Evolutionary conservation across 2,888 invertebrate species (phyloP).

Genomic region (Gymnocheta viridis): DNA sequence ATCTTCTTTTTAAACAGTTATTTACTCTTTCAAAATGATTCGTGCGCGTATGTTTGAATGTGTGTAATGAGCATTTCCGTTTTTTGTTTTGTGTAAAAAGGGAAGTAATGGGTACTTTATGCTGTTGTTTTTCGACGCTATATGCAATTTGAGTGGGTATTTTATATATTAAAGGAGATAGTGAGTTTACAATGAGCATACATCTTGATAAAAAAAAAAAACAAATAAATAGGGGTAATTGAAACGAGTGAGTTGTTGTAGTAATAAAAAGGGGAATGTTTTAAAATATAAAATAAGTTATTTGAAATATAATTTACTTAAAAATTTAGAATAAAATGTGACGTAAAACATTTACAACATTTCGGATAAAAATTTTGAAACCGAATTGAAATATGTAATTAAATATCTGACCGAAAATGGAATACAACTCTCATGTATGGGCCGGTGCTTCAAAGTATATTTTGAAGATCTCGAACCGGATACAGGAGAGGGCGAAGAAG

Average conservation of each 20-base stretch:
- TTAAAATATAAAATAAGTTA: background rate
- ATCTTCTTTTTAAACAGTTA: background rate
- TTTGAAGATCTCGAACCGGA: no score
- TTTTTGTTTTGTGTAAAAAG: slow-evolving; percentile 18
- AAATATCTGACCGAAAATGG: no score
- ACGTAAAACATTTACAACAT: no score
- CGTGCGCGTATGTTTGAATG: background rate
- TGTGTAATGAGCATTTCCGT: slow-evolving; percentile 48
- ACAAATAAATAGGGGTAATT: slow-evolving; percentile 8
- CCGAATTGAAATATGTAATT: no score
- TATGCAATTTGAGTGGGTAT: slow-evolving; percentile 4
- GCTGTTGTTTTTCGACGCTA: slow-evolving; percentile 26
- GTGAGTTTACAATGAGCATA: slow-evolving; percentile 30
- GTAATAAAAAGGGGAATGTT: slow-evolving; percentile 38
- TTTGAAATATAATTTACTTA: background rate
- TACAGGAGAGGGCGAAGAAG: no score
- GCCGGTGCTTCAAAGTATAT: no score
- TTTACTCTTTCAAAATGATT: slow-evolving; percentile 34
- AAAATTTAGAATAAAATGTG: no score
- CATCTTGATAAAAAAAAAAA: background rate
- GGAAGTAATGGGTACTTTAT: slow-evolving; percentile 52
- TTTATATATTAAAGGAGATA: slow-evolving; percentile 40
- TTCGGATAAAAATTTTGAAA: no score
- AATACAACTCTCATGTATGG: no score
- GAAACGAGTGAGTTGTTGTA: slow-evolving; percentile 23